Evolutionary conservation across 1,140 invertebrate genomes (phyloP), one percentile per base, ranked within the genome.

Genomic region (Saccostrea cuccullata): DNA sequence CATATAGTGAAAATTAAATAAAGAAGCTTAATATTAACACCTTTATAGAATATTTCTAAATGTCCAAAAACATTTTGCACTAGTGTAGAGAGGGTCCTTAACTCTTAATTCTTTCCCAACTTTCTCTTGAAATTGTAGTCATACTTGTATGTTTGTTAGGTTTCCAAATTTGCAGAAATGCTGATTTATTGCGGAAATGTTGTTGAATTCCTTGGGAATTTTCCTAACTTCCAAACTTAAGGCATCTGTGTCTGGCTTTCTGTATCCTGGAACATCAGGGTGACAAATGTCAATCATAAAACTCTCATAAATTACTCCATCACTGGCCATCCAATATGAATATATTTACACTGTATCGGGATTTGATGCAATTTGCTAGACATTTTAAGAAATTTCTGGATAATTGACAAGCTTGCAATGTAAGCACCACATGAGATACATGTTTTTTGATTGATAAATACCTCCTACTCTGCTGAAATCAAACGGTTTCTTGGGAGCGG

Each of bases 131-230:
- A 36, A 17, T 36, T 47, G 26, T 23, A 47, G 47, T 13, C 36
- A 89, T 91, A 97, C 97, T 96, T 98, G 98, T 89, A 99, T 98
- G 95, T 99, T 99, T 23, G 98, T 97, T 93, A 99, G 98, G 95
- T 97, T 98, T 87, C 99, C 99, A 94, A 99, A 99, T 93, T 98
- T 98, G 64, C 97, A 96, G 94, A 99, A 99, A 94, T 99, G 98
- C 95, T 98, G 98, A 95, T 99, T 99, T 5, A 99, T 95, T 93
- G 98, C 98, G 0, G 97, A 97, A 90, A 99, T 99, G 91, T 98
- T 98, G 95, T 99, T 99, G 13, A 98, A 93, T 30, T 97, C 97
- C 0, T 96, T 96, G 0, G 98, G 98, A 17, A 99, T 97, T 95
- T 99, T 99, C 90, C 98, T 97, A 82, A 99, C 95, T 95, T 99